A percentile compares a stretch with the other conserved stretches of the same genome.
Evolutionary conservation across 2,797 vertebrate genomes (phyloP).

Genomic region (Coregonus suidteri): DNA sequence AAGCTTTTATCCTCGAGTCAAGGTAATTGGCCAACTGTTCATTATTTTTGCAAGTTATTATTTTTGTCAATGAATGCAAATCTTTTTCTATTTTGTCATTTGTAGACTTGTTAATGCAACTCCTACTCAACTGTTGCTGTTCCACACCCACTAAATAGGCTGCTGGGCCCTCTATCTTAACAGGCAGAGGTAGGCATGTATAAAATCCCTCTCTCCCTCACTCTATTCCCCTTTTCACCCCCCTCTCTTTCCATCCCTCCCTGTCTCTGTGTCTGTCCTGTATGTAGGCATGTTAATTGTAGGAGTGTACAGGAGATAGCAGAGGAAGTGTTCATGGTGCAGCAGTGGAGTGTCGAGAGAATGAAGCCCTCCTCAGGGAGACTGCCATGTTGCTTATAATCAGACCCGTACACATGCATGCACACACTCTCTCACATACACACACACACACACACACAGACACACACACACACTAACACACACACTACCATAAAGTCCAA

Average conservation of each 20-base stretch:
- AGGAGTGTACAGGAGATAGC: constrained; percentile 76
- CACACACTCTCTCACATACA: neutral
- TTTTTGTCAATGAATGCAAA: neutral
- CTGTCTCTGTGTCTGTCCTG: constrained; percentile 6
- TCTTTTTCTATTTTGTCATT: neutral
- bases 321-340: constrained; percentile 84
- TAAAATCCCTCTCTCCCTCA: neutral
- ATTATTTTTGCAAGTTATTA: neutral
- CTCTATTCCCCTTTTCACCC: neutral
- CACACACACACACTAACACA: constrained; percentile 3
- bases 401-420: neutral
- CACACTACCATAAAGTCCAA: constrained; percentile 12
- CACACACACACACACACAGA: constrained; percentile 13
- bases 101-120: neutral
- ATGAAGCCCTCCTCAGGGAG: constrained; percentile 80
- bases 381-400: constrained; percentile 67
- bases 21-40: no score
- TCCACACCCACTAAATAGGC: neutral
- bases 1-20: neutral
- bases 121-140: neutral
- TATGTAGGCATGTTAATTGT: constrained; percentile 84
- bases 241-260: neutral
- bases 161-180: no score
- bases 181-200: no score
- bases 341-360: constrained; percentile 80